A percentile compares a stretch with the other conserved stretches of the same genome.
Evolutionary conservation across 2,113 vertebrate genomes (phyloP).

Genomic region (Phrynocephalus versicolor): DNA sequence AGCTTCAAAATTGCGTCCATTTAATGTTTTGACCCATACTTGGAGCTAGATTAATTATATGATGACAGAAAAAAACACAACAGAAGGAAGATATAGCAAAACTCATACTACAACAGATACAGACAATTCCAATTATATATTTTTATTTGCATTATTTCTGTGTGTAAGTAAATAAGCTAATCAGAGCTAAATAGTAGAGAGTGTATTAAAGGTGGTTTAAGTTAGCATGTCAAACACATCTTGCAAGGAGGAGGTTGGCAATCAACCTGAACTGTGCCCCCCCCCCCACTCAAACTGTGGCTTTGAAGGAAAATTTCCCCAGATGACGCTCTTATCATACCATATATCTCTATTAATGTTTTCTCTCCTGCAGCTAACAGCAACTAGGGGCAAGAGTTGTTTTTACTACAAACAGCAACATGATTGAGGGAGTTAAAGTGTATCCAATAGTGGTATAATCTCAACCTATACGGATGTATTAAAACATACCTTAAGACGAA

Average conservation of each 20-base stretch:
- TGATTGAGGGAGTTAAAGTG: no score
- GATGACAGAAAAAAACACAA: background rate
- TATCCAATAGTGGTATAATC: no score
- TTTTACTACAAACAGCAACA: no score
- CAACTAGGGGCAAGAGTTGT: no score
- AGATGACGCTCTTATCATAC: background rate
- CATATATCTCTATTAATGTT: background rate
- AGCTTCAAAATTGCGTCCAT: no score
- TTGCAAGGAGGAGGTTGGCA: background rate
- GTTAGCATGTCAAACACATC: background rate
- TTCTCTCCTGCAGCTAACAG: background rate
- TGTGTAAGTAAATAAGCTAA: background rate
- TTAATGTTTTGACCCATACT: rapidly evolving
- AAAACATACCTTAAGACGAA: no score
- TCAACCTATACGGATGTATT: no score
- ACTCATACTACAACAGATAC: background rate
- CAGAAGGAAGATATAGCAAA: rapidly evolving
- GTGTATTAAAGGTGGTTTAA: background rate
- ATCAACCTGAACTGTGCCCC: background rate
- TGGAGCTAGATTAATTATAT: background rate
- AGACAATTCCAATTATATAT: background rate
- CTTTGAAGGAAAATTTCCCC: no score
- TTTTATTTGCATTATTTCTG: background rate
- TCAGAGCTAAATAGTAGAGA: background rate
- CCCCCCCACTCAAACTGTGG: no score